Evolutionary conservation across 2,113 vertebrate genomes (phyloP).

Genomic region (Connochaetes taurinus): DNA sequence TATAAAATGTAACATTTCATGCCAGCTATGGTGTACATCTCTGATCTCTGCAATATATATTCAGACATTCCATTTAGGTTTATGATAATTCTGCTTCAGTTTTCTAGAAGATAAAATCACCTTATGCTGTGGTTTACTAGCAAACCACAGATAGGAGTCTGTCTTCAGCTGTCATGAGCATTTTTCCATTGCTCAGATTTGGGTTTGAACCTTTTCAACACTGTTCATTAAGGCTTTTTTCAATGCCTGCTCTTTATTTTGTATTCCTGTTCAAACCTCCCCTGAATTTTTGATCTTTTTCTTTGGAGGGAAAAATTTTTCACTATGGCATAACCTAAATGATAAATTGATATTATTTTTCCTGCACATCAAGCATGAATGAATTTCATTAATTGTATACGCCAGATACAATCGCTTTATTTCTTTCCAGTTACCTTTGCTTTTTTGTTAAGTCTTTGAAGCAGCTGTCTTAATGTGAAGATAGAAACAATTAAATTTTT

Average conservation of each 20-base stretch:
- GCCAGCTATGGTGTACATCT: neutral
- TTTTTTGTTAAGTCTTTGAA: slow-evolving; percentile 45
- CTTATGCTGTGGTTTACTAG: neutral
- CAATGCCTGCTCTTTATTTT: neutral
- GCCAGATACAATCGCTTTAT: slow-evolving; percentile 13
- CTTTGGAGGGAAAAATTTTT: slow-evolving; percentile 45
- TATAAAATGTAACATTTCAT: neutral
- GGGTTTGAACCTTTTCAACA: neutral
- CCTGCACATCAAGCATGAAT: slow-evolving; percentile 24
- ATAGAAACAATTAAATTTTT: slow-evolving; percentile 30
- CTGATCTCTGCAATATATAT: neutral
- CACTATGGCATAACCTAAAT: slow-evolving; percentile 57
- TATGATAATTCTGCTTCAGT: neutral
- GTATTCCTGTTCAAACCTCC: neutral
- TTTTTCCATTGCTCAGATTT: neutral
- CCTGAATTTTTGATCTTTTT: slow-evolving; percentile 37
- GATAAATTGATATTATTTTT: slow-evolving; percentile 54
- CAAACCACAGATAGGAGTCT: neutral
- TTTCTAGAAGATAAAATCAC: neutral
- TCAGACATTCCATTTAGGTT: neutral
- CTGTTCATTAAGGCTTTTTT: neutral
- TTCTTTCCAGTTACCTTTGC: slow-evolving; percentile 35
- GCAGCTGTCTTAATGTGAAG: slow-evolving; percentile 46
- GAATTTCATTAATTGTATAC: slow-evolving; percentile 58
- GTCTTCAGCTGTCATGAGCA: neutral